These are phyloP conservation scores for Onychorhynchus coronatus DNA, from an alignment of 2,113 vertebrate species.

Conservation along the genomic window DNA sequence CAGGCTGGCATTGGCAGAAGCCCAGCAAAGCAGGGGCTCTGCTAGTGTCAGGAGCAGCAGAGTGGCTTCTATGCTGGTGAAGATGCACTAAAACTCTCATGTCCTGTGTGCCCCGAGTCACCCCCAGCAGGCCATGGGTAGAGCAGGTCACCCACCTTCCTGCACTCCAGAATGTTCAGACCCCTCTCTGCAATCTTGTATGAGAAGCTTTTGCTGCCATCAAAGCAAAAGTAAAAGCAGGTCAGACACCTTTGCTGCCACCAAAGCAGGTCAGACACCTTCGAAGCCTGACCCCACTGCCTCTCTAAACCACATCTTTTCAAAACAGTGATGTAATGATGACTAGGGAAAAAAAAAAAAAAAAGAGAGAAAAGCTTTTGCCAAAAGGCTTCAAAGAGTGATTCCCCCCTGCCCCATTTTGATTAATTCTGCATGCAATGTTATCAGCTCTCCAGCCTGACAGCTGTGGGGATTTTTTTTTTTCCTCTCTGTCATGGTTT, in stretches of 20 bases:
- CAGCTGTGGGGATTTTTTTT: not conserved
- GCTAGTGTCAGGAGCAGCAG: not conserved
- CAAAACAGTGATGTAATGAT: too few relatives aligned
- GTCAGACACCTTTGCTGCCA: not conserved
- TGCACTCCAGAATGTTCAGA: not conserved
- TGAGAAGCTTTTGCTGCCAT: not conserved
- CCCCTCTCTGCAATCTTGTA: rapidly evolving
- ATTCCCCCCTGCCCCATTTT: not conserved
- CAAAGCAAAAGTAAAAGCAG: too few relatives aligned
- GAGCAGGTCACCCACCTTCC: not conserved
- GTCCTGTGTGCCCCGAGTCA: not conserved
- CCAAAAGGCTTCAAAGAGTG: not conserved
- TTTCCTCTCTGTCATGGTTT: not conserved
- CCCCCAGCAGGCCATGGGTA: rapidly evolving
- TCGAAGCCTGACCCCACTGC: not conserved
- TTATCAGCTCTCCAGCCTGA: not conserved
- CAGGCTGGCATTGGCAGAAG: not conserved
- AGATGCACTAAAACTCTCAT: not conserved
- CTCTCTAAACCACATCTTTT: not conserved
- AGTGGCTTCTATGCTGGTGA: rapidly evolving
- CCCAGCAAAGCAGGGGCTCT: rapidly evolving
- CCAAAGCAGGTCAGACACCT: not conserved
- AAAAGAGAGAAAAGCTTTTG: rapidly evolving
- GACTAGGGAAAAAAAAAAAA: too few relatives aligned
- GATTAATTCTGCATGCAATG: not conserved